Conservation (phyloP, 2,888 invertebrate species). For the Lordiphosa fenestrarum region DNA sequence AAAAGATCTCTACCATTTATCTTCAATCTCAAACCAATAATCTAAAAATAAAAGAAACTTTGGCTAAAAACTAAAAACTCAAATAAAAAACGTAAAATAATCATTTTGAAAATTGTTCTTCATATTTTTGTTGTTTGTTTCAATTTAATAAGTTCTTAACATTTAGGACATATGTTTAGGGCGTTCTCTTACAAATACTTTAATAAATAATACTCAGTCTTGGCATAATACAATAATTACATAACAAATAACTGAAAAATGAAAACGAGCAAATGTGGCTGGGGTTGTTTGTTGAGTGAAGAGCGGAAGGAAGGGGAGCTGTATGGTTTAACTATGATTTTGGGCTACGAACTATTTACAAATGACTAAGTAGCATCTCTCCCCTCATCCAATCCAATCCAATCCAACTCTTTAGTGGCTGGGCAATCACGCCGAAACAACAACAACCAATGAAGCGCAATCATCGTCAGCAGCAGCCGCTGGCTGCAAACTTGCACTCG, state of each 20-base stretch:
- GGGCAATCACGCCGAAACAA: conserved; percentile 73
- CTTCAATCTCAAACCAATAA: too few relatives aligned
- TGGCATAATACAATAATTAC: conserved; percentile 60
- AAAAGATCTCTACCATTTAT: too few relatives aligned
- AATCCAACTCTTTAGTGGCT: conserved; percentile 29
- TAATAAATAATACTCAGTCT: conserved; percentile 71
- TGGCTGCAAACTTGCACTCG: conserved; percentile 53
- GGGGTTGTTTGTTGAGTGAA: background rate
- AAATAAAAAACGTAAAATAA: conserved; percentile 1
- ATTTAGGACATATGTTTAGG: conserved; percentile 51
- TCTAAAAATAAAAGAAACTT: too few relatives aligned
- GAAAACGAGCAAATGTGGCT: conserved; percentile 23
- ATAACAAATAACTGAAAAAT: conserved; percentile 60
- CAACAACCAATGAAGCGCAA: conserved; percentile 66
- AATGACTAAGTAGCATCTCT: conserved; percentile 55
- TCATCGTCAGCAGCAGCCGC: conserved; percentile 68
- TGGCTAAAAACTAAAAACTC: too few relatives aligned
- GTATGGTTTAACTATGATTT: conserved; percentile 8
- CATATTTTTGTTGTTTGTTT: conserved; percentile 7
- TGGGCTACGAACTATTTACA: conserved; percentile 50
- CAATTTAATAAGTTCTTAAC: conserved; percentile 29
- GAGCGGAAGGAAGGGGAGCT: conserved; percentile 6
- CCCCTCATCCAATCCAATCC: conserved; percentile 2
- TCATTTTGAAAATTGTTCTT: conserved; percentile 27
- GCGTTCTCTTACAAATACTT: conserved; percentile 47